Evolutionary conservation across 1,140 invertebrate species (phyloP), one percentile per base, ranked within the genome.

Genomic region (Episyrphus balteatus): DNA sequence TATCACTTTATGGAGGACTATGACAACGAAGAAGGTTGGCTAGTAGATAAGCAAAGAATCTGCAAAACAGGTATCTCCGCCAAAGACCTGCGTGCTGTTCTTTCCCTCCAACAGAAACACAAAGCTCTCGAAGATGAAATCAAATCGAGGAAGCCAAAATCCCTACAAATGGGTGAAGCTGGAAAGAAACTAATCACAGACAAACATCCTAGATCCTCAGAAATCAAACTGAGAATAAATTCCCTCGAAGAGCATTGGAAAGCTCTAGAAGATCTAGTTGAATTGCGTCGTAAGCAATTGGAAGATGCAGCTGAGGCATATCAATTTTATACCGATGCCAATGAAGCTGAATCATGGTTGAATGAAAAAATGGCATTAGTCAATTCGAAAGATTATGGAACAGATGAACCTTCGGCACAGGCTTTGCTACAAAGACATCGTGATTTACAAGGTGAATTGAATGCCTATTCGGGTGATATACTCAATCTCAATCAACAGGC

Each of bases 261-360:
- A 46, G 75, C 82, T 11, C 72, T 99, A 2, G 79, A 88, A 44
- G 85, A 92, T 50, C 69, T 94, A n/a, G 83, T 86, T 1, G 82
- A 80, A n/a, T 69, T 82, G 11, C 75, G 92, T 38, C 82, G 86
- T 45, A 87, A 86, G 54, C 88, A 94, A 60, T 70, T 98, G 1
- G 84, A 92, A 53, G 94, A 98, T 67, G 92, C 93, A 1, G 87
- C 86, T 2, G 91, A 96, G 66, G 92, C 93, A 10, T 94, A 92
- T 57, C 76, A 92, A 76, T 96, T 93, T 72, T 94, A 93, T 62
- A 84, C 91, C 2, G 94, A 98, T 72, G 93, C 92, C 1, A 97
- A 98, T 69, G 95, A 99, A 66, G 88, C 92, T 0, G 94, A 98
- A 58, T 95, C 92, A 0, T 98, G 93, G 92, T 82, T 98, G 71